Percentiles rank a stretch among this genome's conserved stretches.
These are phyloP conservation scores for Chitala chitala DNA, from an alignment of 2,113 vertebrate species.

Conservation along the genomic window DNA sequence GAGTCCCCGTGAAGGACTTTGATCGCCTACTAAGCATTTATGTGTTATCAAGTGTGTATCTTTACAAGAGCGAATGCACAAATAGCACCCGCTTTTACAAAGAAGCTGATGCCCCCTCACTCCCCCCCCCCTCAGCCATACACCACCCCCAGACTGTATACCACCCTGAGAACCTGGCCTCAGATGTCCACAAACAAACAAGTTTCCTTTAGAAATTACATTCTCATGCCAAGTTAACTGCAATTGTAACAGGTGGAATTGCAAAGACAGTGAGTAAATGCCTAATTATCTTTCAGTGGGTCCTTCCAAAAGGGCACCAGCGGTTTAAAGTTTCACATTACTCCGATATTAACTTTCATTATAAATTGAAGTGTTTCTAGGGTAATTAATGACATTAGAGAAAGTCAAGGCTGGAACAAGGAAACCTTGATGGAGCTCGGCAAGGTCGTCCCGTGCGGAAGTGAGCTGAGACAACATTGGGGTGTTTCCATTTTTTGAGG, in stretches of 20 bases:
- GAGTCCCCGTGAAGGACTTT: too few relatives aligned
- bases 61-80: too few relatives aligned
- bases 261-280: background rate
- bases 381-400: background rate
- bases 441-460: background rate
- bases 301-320: background rate
- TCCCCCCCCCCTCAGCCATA: background rate
- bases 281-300: slow-evolving; percentile 8
- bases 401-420: background rate
- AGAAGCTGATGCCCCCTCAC: too few relatives aligned
- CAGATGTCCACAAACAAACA: background rate
- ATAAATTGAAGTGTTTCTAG: background rate
- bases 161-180: background rate
- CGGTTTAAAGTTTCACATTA: slow-evolving; percentile 6
- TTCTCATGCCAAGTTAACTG: background rate
- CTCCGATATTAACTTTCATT: background rate
- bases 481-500: background rate
- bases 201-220: background rate
- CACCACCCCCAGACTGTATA: background rate
- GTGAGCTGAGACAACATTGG: background rate
- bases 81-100: too few relatives aligned
- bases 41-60: too few relatives aligned
- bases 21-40: too few relatives aligned
- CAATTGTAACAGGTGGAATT: slow-evolving; percentile 8
- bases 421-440: background rate